Conservation (phyloP, 2,113 vertebrate genomes). For the Sula dactylatra region DNA sequence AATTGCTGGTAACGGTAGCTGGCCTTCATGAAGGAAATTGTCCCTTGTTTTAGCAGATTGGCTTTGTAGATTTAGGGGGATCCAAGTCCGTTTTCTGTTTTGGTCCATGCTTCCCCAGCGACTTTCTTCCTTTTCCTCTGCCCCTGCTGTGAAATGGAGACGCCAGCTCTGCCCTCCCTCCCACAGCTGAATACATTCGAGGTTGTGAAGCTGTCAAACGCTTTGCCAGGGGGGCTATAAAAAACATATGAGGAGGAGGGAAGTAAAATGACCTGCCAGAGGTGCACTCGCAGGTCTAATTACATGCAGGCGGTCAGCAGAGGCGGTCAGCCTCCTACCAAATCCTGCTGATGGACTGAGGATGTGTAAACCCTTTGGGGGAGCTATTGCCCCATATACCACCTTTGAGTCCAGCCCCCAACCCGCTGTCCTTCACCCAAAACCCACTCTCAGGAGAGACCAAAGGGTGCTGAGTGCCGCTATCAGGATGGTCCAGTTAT, state of each 20-base stretch:
- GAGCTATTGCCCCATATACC: neutral
- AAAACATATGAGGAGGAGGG: neutral
- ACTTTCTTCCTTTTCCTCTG: neutral
- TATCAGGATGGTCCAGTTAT: neutral
- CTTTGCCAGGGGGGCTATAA: neutral
- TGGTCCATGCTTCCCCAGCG: neutral
- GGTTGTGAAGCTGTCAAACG: neutral
- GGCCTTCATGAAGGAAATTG: neutral
- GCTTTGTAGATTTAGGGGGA: neutral
- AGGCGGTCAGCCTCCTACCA: neutral
- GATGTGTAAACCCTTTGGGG: neutral
- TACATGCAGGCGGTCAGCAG: neutral
- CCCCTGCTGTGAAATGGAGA: neutral
- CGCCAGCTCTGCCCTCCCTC: neutral
- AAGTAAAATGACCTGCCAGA: neutral
- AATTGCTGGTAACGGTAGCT: neutral
- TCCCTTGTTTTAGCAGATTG: neutral
- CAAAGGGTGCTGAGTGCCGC: neutral
- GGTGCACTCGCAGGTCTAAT: neutral
- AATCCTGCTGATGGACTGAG: neutral
- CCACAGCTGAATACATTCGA: neutral
- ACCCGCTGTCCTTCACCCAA: neutral
- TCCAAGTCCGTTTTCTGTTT: neutral
- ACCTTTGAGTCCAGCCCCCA: neutral
- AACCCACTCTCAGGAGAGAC: neutral